Conservation (phyloP, 2,113 vertebrate genomes). For the Hydropotes inermis region DNA sequence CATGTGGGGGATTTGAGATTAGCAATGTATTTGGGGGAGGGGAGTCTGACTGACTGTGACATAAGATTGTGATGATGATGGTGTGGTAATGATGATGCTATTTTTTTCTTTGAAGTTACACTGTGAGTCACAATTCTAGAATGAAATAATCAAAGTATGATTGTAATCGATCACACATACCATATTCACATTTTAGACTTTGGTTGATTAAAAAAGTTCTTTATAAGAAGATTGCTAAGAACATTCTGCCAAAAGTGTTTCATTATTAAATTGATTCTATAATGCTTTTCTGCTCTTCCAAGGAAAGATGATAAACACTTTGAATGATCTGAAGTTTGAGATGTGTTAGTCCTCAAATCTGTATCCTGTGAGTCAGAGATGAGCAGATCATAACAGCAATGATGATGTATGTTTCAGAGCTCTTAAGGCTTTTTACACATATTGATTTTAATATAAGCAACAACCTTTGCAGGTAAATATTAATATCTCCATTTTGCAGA, state of each 20-base stretch:
- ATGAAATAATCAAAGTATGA: neutral
- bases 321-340: neutral
- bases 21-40: neutral
- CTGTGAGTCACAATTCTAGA: neutral
- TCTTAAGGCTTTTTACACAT: neutral
- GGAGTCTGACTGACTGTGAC: neutral
- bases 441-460: neutral
- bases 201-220: conserved; percentile 15
- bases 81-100: neutral
- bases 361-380: neutral
- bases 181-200: neutral
- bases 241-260: conserved; percentile 18
- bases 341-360: neutral
- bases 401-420: neutral
- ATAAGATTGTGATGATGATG: neutral
- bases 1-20: neutral
- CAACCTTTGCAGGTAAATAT: neutral
- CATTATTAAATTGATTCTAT: neutral
- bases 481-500: neutral
- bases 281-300: neutral
- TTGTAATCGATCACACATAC: neutral
- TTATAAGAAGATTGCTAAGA: conserved; percentile 27
- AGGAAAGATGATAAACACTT: neutral
- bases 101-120: neutral
- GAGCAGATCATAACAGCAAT: neutral